These are phyloP conservation scores for Pyrrhura leucotis DNA, from an alignment of 2,797 vertebrate species.

Conservation along the genomic window DNA sequence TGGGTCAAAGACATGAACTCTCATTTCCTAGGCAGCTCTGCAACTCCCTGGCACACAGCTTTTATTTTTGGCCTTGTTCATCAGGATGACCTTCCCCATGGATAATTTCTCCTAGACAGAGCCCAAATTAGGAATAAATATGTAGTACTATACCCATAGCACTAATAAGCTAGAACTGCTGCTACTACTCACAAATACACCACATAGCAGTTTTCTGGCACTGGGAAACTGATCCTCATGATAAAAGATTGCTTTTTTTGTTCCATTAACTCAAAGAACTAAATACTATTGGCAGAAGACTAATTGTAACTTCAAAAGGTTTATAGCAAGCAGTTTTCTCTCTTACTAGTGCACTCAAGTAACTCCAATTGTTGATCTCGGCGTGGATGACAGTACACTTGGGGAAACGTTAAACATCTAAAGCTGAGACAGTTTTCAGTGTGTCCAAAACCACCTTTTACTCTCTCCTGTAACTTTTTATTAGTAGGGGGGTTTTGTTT, in stretches of 20 bases:
- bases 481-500: neutral
- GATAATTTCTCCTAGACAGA: conserved; percentile 54
- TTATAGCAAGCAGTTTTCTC: neutral
- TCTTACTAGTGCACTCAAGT: neutral
- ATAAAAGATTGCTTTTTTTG: neutral
- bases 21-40: conserved; percentile 2
- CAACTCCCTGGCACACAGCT: conserved; percentile 1
- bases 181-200: neutral
- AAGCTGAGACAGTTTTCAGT: neutral
- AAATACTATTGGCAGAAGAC: neutral
- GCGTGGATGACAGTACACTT: too few relatives aligned
- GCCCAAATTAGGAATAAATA: conserved; percentile 70
- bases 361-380: neutral
- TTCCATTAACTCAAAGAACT: neutral
- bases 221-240: neutral
- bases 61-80: conserved; percentile 61
- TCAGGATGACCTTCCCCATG: conserved; percentile 39
- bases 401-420: neutral
- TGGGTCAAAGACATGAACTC: neutral
- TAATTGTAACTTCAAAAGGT: neutral
- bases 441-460: neutral
- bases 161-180: conserved; percentile 15
- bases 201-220: neutral
- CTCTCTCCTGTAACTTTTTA: neutral
- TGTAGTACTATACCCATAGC: conserved; percentile 16